Percentiles rank a stretch among this genome's conserved stretches.
phyloP scores from a whole-genome alignment of 92 coral and sea anemone species.

The Plumapathes pennacea region DNA sequence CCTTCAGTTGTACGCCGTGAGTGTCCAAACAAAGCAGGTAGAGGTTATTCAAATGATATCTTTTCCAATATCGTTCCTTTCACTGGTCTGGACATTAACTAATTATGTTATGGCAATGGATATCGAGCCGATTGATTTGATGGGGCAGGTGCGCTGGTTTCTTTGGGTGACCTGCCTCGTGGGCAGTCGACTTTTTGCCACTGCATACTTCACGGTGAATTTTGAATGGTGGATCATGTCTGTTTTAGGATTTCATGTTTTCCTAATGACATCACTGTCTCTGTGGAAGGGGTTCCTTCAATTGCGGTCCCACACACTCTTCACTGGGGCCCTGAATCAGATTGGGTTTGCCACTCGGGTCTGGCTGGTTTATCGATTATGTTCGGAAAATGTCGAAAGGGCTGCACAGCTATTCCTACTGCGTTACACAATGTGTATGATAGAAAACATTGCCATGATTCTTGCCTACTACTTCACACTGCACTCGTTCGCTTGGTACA shows the following conservation, averaged over 20 bases:
- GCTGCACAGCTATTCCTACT: too few relatives aligned
- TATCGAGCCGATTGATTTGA: neutral
- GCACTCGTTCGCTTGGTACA: slow-evolving; percentile 5
- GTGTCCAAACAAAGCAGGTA: slow-evolving; percentile 16
- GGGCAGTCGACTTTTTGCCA: slow-evolving; percentile 27
- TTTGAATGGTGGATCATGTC: slow-evolving; percentile 26
- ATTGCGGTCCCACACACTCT: too few relatives aligned
- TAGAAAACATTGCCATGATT: slow-evolving; percentile 21
- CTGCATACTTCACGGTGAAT: slow-evolving; percentile 10
- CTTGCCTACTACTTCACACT: slow-evolving; percentile 1
- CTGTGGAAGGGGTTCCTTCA: too few relatives aligned
- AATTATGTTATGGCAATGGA: neutral
- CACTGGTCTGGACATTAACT: slow-evolving; percentile 39
- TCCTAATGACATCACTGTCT: too few relatives aligned
- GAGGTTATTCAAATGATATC: slow-evolving; percentile 39
- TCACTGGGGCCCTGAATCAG: too few relatives aligned
- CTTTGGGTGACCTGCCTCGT: slow-evolving; percentile 2
- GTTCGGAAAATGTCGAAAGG: too few relatives aligned
- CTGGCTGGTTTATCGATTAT: too few relatives aligned
- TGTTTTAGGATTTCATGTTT: slow-evolving; percentile 13
- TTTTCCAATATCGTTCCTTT: slow-evolving; percentile 32
- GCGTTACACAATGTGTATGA: neutral
- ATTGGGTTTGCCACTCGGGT: too few relatives aligned
- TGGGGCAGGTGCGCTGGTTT: neutral
- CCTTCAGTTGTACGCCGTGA: slow-evolving; percentile 49